A percentile compares a stretch with the other conserved stretches of the same genome.
Conservation (phyloP, 2,797 vertebrate species). For the Enteromius radiatus region DNA sequence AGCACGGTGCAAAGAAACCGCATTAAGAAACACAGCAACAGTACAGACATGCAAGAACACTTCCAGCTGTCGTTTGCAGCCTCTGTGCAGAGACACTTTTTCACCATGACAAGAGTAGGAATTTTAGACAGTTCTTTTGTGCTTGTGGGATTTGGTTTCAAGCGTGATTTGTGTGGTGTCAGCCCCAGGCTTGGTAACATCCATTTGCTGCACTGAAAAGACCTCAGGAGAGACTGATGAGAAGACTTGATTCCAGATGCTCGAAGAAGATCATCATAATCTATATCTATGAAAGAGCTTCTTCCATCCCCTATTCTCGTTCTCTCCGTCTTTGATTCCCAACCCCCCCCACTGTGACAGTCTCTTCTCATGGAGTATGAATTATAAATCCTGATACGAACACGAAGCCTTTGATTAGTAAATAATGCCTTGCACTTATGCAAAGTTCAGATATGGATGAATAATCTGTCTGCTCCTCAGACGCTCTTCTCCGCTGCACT, state of each 20-base stretch:
- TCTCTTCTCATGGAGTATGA: conserved; percentile 47
- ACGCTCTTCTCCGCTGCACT: conserved; percentile 63
- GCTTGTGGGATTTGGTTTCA: conserved; percentile 35
- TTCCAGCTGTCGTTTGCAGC: conserved; percentile 33
- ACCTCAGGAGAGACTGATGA: conserved; percentile 49
- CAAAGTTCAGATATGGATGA: conserved; percentile 64
- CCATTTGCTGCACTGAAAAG: conserved; percentile 36
- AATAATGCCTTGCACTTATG: conserved; percentile 71
- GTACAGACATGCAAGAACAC: conserved; percentile 22
- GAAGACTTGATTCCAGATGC: conserved; percentile 50
- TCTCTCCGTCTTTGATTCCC: neutral
- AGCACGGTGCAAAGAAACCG: conserved; percentile 15
- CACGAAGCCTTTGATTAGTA: conserved; percentile 69
- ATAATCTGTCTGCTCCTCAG: conserved; percentile 65
- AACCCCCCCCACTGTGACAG: neutral
- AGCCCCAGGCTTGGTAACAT: conserved; percentile 33
- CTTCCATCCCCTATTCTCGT: conserved; percentile 53
- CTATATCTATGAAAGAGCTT: conserved; percentile 58
- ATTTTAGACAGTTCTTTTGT: conserved; percentile 38
- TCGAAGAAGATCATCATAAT: conserved; percentile 48
- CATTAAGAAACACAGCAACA: conserved; percentile 15
- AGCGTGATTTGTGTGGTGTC: conserved; percentile 49
- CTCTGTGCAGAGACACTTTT: conserved; percentile 8
- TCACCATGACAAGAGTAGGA: conserved; percentile 21
- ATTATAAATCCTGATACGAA: conserved; percentile 70